Conservation (phyloP, 23 tunicate genomes). For the Halocynthia aurantium region DNA sequence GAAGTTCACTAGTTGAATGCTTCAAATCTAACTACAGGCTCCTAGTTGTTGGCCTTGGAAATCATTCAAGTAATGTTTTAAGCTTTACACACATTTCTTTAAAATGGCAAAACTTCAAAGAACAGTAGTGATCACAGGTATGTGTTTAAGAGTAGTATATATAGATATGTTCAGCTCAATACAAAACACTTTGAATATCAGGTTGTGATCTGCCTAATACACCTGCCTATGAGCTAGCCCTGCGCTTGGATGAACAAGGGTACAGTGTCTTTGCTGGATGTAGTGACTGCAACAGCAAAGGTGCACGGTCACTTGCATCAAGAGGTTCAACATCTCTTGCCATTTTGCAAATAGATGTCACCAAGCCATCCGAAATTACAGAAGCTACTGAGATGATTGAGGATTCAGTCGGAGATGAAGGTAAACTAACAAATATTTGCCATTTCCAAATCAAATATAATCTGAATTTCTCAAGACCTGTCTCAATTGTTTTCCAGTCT, state of each 20-base stretch:
- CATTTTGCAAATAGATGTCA: conserved; percentile 83
- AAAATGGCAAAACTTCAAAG: conserved; percentile 33
- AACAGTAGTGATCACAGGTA: conserved; percentile 50
- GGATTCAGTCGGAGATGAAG: conserved; percentile 90
- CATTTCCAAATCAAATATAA: too few relatives aligned
- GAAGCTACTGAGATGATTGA: conserved; percentile 76
- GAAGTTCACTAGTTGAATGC: too few relatives aligned
- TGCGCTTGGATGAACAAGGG: conserved; percentile 86
- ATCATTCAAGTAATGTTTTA: too few relatives aligned
- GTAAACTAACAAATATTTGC: conserved; percentile 10
- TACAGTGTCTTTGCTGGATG: conserved; percentile 93
- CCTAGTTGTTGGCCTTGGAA: too few relatives aligned
- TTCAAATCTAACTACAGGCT: too few relatives aligned
- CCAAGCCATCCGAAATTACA: conserved; percentile 68
- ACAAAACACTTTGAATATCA: background rate
- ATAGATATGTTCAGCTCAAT: background rate
- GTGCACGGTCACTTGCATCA: conserved; percentile 89
- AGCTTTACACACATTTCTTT: too few relatives aligned
- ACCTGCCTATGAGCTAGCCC: conserved; percentile 83
- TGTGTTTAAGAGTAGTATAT: background rate
- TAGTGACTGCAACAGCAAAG: conserved; percentile 84
- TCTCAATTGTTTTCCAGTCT: too few relatives aligned
- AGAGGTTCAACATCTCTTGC: conserved; percentile 83
- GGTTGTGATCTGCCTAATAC: conserved; percentile 84
- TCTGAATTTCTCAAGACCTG: too few relatives aligned